A percentile compares a stretch with the other conserved stretches of the same genome.
Evolutionary conservation across 2,113 vertebrate species (phyloP).

Genomic region (Lophura nycthemera): DNA sequence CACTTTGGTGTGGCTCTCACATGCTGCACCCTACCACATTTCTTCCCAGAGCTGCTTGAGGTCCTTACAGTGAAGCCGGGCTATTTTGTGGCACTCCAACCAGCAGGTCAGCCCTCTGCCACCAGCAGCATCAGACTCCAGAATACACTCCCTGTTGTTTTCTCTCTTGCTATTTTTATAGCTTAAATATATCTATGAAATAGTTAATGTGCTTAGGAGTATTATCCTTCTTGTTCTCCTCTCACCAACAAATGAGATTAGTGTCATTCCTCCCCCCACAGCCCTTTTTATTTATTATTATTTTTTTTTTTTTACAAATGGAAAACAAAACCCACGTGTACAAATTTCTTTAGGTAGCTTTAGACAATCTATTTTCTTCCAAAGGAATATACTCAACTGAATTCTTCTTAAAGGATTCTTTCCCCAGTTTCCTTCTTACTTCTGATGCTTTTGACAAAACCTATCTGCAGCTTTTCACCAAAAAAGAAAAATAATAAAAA

Average conservation of each 20-base stretch:
- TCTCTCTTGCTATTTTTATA: slow-evolving; percentile 29
- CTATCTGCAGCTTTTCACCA: neutral
- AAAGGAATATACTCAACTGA: neutral
- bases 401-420: neutral
- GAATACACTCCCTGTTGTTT: neutral
- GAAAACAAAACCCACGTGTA: neutral
- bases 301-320: neutral
- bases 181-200: slow-evolving; percentile 51
- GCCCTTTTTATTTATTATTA: neutral
- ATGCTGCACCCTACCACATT: neutral
- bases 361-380: neutral
- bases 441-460: neutral
- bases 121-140: neutral
- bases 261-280: too few relatives aligned
- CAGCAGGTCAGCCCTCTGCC: neutral
- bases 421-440: neutral
- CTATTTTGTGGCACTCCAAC: neutral
- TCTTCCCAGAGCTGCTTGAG: neutral
- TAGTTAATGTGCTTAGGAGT: slow-evolving; percentile 33
- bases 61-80: neutral
- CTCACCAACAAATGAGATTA: slow-evolving; percentile 45
- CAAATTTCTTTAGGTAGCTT: neutral
- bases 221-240: slow-evolving; percentile 50
- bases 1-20: neutral
- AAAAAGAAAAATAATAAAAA: neutral